Percentiles rank a stretch among this genome's conserved stretches.
These are phyloP conservation scores for Peromyscus polionotus DNA, from an alignment of 2,113 vertebrate species.

Conservation along the genomic window DNA sequence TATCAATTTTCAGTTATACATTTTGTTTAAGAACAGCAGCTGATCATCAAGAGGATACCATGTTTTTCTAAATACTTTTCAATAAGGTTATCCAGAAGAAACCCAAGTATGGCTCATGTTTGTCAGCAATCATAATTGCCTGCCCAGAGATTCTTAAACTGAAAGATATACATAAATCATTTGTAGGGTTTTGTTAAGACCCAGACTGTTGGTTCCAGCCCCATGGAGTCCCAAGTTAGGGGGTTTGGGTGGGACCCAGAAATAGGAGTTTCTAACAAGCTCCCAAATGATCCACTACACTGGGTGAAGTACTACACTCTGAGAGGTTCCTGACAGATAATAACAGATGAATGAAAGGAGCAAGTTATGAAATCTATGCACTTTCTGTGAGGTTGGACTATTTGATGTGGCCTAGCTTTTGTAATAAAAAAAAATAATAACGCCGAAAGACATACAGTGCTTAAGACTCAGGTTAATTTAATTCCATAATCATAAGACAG, in stretches of 20 bases:
- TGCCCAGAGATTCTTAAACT: not conserved
- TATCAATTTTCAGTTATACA: not conserved
- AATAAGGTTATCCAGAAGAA: conserved; percentile 12
- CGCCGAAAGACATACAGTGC: conserved; percentile 74
- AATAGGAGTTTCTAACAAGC: not conserved
- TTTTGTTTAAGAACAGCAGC: conserved; percentile 39
- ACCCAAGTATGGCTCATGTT: not conserved
- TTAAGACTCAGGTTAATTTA: conserved; percentile 83
- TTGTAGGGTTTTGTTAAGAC: not conserved
- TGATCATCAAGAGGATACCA: not conserved
- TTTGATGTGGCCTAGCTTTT: conserved; percentile 66
- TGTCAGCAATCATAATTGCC: not conserved
- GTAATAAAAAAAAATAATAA: conserved; percentile 58
- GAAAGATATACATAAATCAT: not conserved
- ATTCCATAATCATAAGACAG: conserved; percentile 73
- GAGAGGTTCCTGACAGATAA: not conserved
- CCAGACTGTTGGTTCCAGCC: not conserved
- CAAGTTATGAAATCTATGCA: not conserved
- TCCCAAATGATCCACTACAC: not conserved
- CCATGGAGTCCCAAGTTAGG: not conserved
- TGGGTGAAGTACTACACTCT: not conserved
- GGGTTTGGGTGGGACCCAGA: not conserved
- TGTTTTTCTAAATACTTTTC: not conserved
- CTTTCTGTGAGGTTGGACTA: conserved; percentile 19
- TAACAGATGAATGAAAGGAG: not conserved